Base-by-base conservation (phyloP, 2,888 invertebrate genomes). In the Sceliomorpha sp. region DNA sequence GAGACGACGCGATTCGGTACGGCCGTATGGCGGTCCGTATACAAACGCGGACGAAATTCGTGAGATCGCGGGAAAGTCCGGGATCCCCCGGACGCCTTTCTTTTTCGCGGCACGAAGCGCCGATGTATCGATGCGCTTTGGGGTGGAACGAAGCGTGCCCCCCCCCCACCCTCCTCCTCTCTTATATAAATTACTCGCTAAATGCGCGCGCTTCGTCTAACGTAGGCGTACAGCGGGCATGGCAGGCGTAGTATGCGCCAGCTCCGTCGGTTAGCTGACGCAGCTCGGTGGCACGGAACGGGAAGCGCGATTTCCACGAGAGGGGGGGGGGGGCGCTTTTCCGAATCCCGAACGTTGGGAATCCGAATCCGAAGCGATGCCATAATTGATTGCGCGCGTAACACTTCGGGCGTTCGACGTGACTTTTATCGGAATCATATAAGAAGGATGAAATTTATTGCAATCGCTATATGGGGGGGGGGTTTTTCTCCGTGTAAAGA, bases 141-240 rank as follows among this genome's bases (percentile, higher is more conserved):
- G 83, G 85, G 83, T 88, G 88, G 86, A 88, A 86, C 88, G 82
- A 85, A 88, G 84, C 87, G 87, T 88, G 83, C 78, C 76, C 77
- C 76, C 78, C 75, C 78, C 64, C n/a, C n/a, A n/a, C n/a, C n/a
- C n/a, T n/a, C n/a, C n/a, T n/a, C n/a, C n/a, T n/a, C n/a, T n/a
- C 74, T 86, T 86, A 87, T 86, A 87, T 86, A 86, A 87, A 87
- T 86, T 84, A 79, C 82, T 83, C 82, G 82, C 81, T 85, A 86
- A 85, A 86, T 84, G 83, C 79, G 76, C 74, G 76, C 75, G n/a
- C n/a, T n/a, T 74, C 75, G 70, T 55, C 66, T 12, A 29, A 53
- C 55, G 67, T 72, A 58, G 68, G 69, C 40, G 68, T 51, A 55
- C 7, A 6, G 4, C 47, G 58, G n/a, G n/a, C n/a, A n/a, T n/a